phyloP scores from a whole-genome alignment of 2,888 invertebrate species.

The Leptinotarsa rubiginosa region DNA sequence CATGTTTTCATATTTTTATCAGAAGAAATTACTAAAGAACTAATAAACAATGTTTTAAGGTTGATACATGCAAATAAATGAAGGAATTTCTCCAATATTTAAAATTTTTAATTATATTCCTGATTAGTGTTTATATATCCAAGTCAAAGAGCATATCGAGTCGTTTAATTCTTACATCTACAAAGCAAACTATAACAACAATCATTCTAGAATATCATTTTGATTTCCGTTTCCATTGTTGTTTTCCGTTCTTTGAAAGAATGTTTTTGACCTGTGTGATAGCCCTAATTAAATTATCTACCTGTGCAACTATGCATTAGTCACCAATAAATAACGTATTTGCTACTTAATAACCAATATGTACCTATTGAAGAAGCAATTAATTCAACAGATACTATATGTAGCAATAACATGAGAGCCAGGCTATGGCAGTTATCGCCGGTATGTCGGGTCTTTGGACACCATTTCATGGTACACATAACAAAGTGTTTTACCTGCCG shows the following conservation, averaged over 20 bases:
- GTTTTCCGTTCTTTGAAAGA: slow-evolving; percentile 16
- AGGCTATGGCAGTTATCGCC: slow-evolving; percentile 47
- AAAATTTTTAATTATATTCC: not conserved
- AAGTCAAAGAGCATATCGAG: too few relatives aligned
- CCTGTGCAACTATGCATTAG: not conserved
- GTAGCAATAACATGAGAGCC: slow-evolving; percentile 32
- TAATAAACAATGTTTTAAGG: not conserved
- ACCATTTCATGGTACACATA: not conserved
- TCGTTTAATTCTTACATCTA: too few relatives aligned
- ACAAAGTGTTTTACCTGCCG: not conserved
- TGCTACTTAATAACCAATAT: not conserved
- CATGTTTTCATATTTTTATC: not conserved
- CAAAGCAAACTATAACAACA: too few relatives aligned
- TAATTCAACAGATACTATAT: slow-evolving; percentile 28
- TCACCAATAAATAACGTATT: not conserved
- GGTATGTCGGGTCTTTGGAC: slow-evolving; percentile 46
- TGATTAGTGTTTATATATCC: not conserved
- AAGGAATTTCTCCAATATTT: not conserved
- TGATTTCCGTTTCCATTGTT: slow-evolving; percentile 27
- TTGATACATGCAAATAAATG: not conserved
- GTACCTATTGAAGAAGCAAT: slow-evolving; percentile 14
- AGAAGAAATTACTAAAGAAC: not conserved
- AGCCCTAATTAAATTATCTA: slow-evolving; percentile 46
- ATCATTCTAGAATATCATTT: not conserved
- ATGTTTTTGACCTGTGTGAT: slow-evolving; percentile 16